Evolutionary conservation across 2,797 vertebrate species (phyloP), one percentile per base, ranked within the genome.

Genomic region (Darevskia nairensis): DNA sequence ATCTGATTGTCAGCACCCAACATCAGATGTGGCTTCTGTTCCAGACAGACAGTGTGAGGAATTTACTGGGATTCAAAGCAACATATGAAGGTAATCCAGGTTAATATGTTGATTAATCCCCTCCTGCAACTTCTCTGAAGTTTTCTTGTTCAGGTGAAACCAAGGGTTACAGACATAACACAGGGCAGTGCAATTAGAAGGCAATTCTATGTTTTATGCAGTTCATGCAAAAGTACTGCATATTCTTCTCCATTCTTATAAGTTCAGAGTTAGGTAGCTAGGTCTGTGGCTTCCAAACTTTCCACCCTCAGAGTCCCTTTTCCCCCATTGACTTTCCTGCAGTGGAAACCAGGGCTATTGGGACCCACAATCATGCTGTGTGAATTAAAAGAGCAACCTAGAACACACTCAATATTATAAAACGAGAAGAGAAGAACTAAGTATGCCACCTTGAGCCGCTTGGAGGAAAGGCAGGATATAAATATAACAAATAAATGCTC

Each of bases 11-110:
- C 86, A 99, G 99, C 97, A 99, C 98, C 83, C 98, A 98, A 94
- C 98, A 99, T 94, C 98, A 99, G 97, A 99, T 99, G 99, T 99
- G 99, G 99, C 98, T 99, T 71, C 98, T 99, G 92, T 99, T 99
- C 96, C 98, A 99, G 97, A 99, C 99, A 0, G 99, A 99, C 72
- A 97, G 99, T 89, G 99, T 98, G 80, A 99, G 98, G 82, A 98
- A 99, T 90, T 97, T 98, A 59, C 95, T 98, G 89, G 99, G 99
- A 86, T 99, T 99, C 97, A 99, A 99, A 95, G 98, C 99, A 64
- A 98, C 98, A 1, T 99, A 98, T 0, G 98, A 99, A 98, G 99
- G 99, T 99, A 97, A 95, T 41, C 8, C 27, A 59, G 19, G 32
- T 29, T 41, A 21, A 21, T 72, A 1, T 32, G 21, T 41, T 68